Evolutionary conservation across 2,797 vertebrate species (phyloP).

Genomic region (Enteromius anoplus): DNA sequence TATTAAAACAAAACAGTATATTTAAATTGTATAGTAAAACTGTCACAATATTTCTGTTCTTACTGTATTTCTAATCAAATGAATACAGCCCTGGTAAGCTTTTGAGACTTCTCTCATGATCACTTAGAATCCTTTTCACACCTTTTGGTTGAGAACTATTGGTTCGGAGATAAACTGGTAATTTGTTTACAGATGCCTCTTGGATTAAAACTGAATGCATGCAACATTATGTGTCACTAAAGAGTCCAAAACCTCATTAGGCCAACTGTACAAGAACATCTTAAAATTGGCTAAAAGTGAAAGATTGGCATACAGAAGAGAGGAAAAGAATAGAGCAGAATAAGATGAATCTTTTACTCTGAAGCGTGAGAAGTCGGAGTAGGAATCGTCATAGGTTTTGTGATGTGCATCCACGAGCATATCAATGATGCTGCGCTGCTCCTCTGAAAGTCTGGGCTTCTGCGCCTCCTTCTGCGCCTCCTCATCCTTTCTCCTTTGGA

Average conservation of each 20-base stretch:
- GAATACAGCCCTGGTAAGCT: background rate
- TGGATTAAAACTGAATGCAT: background rate
- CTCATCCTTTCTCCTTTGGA: conserved; percentile 92
- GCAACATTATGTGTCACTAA: background rate
- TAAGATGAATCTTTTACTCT: conserved; percentile 75
- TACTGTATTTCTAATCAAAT: background rate
- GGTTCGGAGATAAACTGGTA: background rate
- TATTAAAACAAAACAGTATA: background rate
- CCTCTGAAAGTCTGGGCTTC: conserved; percentile 86
- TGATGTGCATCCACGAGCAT: conserved; percentile 90
- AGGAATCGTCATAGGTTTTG: conserved; percentile 94
- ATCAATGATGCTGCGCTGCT: conserved; percentile 87
- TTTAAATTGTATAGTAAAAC: background rate
- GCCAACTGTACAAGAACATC: background rate
- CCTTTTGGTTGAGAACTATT: background rate
- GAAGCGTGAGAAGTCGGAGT: conserved; percentile 91
- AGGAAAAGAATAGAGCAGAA: background rate
- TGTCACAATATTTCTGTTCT: background rate
- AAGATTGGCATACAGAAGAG: background rate
- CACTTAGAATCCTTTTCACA: background rate
- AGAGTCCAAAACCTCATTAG: background rate
- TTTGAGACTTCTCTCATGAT: background rate
- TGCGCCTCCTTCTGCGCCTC: conserved; percentile 88
- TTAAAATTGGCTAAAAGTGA: background rate
- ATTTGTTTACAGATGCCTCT: background rate